Evolutionary conservation across 2,113 vertebrate species (phyloP), one percentile per base, ranked within the genome.

Genomic region (Apodemus speciosus): DNA sequence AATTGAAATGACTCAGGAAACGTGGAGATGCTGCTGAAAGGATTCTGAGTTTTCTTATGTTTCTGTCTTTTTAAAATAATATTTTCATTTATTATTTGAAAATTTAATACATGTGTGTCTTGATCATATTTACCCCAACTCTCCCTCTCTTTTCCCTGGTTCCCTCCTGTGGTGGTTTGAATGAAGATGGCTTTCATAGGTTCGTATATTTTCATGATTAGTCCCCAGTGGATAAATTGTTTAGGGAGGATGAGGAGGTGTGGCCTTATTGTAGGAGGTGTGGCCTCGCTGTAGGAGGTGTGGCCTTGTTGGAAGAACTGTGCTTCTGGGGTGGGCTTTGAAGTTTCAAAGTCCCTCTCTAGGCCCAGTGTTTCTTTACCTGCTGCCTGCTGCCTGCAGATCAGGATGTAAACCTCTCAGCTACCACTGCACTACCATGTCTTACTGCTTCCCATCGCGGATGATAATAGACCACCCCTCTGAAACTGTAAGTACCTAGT

Each of bases 1-100:
- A 71, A 86, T 76, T 90, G 25, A 89, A 90, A 81, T 60, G n/a
- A 93, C 75, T 95, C 32, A 91, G 30, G 60, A 94, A 92, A 80
- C 77, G 64, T 60, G 43, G 62, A 25, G 88, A 25, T 91, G n/a
- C 9, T 94, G 73, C 92, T 85, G 49, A 96, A 92, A 93, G 23
- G 11, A 40, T 4, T 49, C 30, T 75, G 38, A 43, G 56, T 84
- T 35, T 84, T 62, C 38, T 40, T 40, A 51, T 32, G 58, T 32
- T 46, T 46, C 68, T 69, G 68, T 69, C 16, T 38, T n/a, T 9
- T 77, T 51, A 10, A 56, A 51, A 27, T 71, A 11, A 40, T 56
- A 56, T 69, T 69, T 85, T 49, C 18, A 85, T 51, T 68, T 49
- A 85, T 66, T 35, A 38, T 68, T 85, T 49, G 20, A 68, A 35